Base-by-base conservation (phyloP, 2,888 invertebrate genomes). In the Noctuana brunneofusca region DNA sequence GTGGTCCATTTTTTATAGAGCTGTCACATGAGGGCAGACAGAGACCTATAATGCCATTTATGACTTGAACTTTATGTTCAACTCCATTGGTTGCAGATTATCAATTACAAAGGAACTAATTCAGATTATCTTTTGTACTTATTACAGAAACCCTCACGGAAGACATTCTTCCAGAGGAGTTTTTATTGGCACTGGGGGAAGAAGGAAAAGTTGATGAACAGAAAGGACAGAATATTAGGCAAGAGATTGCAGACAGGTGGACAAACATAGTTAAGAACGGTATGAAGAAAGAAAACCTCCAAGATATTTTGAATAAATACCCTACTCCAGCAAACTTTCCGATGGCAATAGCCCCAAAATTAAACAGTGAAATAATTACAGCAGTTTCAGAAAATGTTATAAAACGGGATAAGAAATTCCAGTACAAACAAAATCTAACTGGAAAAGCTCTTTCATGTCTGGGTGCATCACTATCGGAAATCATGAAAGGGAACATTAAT, bases 181-280 rank as follows among this genome's bases (percentile, higher is more conserved):
- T 41, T 6, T 1, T 16, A 12, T 16, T 41, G 16, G 41, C 41
- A 41, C 16, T 41, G 41, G 41, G 16, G 2, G 41, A 41, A 41
- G 16, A 35, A n/a, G 35, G 35, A n/a, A 35, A 35, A 35, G n/a
- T 35, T 4, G 35, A 35, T n/a, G 35, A 35, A 35, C 35, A 35
- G n/a, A 35, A 35, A 35, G 35, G 35, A 35, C 35, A 41, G 16
- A 41, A 41, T 16, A 16, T 41, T 16, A 41, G 41, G 16, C 41
- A 41, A 41, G 41, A 41, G 16, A 41, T 41, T 41, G 41, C 9
- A 41, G 41, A 41, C 41, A 41, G 41, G 14, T 41, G 41, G 16
- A 16, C 16, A 41, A 41, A 41, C 6, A 41, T 41, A 41, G 2
- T 16, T 6, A 41, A 41, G 8, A 41, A 5, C 0, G 38, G 38